Base-by-base conservation (phyloP, 1,140 invertebrate genomes). In the Ceratosolen fusciceps region DNA sequence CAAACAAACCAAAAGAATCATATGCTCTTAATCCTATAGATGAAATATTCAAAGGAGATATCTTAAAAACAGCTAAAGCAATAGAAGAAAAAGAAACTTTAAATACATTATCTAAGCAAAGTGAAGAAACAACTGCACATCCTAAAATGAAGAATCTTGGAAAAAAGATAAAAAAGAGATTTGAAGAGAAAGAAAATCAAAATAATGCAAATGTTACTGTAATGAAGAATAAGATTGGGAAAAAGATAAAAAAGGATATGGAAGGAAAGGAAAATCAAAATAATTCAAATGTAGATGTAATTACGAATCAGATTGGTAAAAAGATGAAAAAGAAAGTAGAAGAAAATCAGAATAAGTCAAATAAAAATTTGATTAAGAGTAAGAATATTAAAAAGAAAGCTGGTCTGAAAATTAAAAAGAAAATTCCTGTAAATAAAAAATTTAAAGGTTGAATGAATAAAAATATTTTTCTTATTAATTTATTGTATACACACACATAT, bases 1-100 rank as follows among this genome's bases (percentile, higher is more conserved):
- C 92, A 7, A 93, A 93, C 12, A 93, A 92, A 84, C 95, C 96
- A 7, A 92, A 94, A 82, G 91, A 92, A 74, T 93, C 94, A 1
- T 96, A 96, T 84, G 86, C 92, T 19, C 82, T 92, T 2, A 91
- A 94, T 84, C 91, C 93, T 2, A 85, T 92, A n/a, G 92, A 94
- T 85, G 93, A 94, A 60, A 91, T 95, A 70, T 94, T 94, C 78
- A 88, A 92, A 83, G 91, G 91, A 47, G 91, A 93, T 84, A 86
- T 91, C 19, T 47, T 91, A 37, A 87, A 91, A 58, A 90, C 89
- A 75, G 89, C 89, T 26, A 49, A 84, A 86, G 79, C 91, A 89
- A 76, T 83, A 85, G 12, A 10, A 12, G 49, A 90, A 90, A 74
- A 88, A 88, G 21, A 91, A 87, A n/a, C 80, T 68, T 39, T 24